Evolutionary conservation across 2,113 vertebrate species (phyloP).

Genomic region (Monarcha castaneiventris): DNA sequence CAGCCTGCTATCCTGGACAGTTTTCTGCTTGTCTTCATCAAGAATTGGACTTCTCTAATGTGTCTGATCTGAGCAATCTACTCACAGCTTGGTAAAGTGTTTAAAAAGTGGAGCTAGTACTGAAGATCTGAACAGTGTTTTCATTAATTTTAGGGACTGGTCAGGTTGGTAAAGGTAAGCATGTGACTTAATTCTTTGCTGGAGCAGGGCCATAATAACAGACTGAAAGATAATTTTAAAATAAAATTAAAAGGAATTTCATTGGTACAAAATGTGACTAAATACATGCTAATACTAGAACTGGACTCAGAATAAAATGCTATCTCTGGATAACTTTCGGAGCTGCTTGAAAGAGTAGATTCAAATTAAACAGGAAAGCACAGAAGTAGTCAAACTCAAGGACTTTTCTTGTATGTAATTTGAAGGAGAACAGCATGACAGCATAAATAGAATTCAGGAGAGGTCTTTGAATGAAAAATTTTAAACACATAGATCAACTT

Average conservation of each 20-base stretch:
- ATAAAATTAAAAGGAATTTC: neutral
- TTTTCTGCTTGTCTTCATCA: neutral
- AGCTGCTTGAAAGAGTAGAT: neutral
- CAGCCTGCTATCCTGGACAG: neutral
- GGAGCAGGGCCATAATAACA: neutral
- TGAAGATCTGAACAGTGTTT: neutral
- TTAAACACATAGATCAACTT: neutral
- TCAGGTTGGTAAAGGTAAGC: neutral
- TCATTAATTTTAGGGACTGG: neutral
- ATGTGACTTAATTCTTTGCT: neutral
- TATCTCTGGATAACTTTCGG: neutral
- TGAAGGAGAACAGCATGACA: neutral
- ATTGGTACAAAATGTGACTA: neutral
- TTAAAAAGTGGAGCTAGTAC: neutral
- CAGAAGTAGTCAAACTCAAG: neutral
- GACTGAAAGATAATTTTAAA: neutral
- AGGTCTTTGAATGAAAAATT: neutral
- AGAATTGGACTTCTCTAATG: neutral
- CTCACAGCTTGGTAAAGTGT: neutral
- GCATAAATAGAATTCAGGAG: neutral
- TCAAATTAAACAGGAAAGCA: neutral
- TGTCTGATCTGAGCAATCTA: neutral
- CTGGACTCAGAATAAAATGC: neutral
- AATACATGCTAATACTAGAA: neutral
- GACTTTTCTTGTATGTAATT: neutral